Percentiles rank a stretch among this genome's conserved stretches.
Conservation (phyloP, 2,888 invertebrate genomes). For the Drosophila fungiperda region DNA sequence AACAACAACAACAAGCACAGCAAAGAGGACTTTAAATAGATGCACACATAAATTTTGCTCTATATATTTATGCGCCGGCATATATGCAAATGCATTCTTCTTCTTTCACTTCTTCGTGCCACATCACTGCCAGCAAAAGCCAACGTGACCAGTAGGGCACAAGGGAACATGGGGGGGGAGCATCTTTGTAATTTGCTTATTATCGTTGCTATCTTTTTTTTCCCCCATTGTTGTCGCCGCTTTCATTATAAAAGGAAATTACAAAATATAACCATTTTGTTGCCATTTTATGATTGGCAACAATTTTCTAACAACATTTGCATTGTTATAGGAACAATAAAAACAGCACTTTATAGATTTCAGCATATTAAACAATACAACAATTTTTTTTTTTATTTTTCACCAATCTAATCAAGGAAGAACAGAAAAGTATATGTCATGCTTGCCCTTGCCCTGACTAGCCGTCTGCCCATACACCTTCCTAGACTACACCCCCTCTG, state of each 20-base stretch:
- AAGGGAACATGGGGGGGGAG: no score
- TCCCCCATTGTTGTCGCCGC: constrained; percentile 31
- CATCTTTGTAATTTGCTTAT: constrained; percentile 73
- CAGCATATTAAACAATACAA: not conserved
- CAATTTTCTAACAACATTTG: constrained; percentile 10
- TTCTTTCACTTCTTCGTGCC: constrained; percentile 6
- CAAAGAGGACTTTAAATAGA: constrained; percentile 63
- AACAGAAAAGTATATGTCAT: constrained; percentile 36
- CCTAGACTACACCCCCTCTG: not conserved
- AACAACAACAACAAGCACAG: constrained; percentile 4
- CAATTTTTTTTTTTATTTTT: not conserved
- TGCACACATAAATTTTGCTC: constrained; percentile 76
- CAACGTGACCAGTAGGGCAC: constrained; percentile 10
- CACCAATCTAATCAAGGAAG: constrained; percentile 11
- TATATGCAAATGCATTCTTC: constrained; percentile 62
- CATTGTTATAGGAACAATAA: not conserved
- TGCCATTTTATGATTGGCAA: constrained; percentile 36
- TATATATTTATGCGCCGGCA: constrained; percentile 72
- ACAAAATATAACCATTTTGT: constrained; percentile 32
- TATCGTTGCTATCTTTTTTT: constrained; percentile 37
- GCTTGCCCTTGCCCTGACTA: constrained; percentile 12
- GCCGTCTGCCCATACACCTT: constrained; percentile 20
- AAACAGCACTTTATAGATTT: constrained; percentile 21
- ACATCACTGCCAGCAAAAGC: constrained; percentile 27
- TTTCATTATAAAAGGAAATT: constrained; percentile 37